A percentile compares a stretch with the other conserved stretches of the same genome.
phyloP scores from a whole-genome alignment of 2,888 invertebrate species.

The Serrognathus titanus region DNA sequence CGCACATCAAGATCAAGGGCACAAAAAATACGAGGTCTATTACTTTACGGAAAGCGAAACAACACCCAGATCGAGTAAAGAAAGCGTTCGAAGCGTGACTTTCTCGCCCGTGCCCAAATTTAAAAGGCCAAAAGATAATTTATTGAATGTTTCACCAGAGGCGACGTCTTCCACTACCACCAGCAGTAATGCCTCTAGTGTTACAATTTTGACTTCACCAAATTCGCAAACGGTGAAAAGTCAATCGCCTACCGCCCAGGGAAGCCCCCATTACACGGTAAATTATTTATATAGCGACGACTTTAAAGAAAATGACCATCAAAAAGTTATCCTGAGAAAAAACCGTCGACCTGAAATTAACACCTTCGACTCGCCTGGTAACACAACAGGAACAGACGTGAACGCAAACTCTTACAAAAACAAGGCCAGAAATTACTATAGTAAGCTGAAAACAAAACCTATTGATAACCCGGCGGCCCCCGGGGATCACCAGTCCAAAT shows the following conservation, averaged over 20 bases:
- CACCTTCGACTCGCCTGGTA: not conserved
- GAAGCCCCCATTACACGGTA: conserved; percentile 7
- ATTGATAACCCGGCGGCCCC: conserved; percentile 10
- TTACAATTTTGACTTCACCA: not conserved
- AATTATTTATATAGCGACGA: conserved; percentile 12
- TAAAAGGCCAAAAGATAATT: no score
- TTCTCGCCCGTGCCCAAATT: not conserved
- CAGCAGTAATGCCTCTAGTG: no score
- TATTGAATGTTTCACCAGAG: no score
- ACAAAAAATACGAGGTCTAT: not conserved
- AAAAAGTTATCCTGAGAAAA: not conserved
- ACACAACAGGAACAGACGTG: conserved; percentile 8
- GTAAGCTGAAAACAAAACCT: conserved; percentile 5
- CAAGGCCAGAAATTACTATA: conserved; percentile 13
- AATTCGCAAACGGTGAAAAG: conserved; percentile 2
- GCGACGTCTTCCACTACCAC: no score
- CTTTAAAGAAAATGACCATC: no score
- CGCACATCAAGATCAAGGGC: not conserved
- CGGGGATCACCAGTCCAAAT: conserved; percentile 5
- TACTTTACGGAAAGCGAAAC: conserved; percentile 15
- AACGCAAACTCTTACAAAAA: conserved; percentile 5
- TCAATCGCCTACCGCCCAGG: not conserved
- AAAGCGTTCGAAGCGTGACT: conserved; percentile 3
- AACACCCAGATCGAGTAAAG: not conserved
- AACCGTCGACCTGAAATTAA: conserved; percentile 4